Percentiles rank a stretch among this genome's conserved stretches.
These are phyloP conservation scores for Melospiza melodia DNA, from an alignment of 2,113 vertebrate genomes.

Conservation along the genomic window DNA sequence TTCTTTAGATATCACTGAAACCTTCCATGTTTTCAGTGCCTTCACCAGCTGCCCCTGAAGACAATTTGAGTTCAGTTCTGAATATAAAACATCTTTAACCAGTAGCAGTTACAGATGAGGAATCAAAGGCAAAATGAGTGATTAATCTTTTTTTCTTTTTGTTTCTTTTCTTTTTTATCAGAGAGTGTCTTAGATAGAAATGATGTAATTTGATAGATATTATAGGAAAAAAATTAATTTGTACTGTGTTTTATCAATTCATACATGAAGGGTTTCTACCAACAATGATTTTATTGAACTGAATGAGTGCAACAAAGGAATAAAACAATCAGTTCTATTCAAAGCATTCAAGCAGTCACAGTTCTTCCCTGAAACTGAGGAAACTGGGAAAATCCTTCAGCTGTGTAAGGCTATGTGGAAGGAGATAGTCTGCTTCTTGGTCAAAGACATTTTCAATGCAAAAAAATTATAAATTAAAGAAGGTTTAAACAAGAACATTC, in stretches of 20 bases:
- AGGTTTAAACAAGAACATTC: background rate
- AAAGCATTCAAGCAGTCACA: background rate
- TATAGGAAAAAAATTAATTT: background rate
- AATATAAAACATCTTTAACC: background rate
- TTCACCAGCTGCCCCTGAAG: background rate
- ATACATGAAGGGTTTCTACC: background rate
- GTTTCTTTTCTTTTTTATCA: background rate
- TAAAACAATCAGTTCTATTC: background rate
- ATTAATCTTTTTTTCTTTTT: background rate
- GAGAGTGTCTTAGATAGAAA: background rate
- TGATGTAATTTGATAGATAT: background rate
- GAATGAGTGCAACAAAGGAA: background rate
- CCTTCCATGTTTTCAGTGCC: accelerated
- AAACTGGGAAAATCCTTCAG: background rate
- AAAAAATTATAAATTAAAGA: background rate
- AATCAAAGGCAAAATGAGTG: background rate
- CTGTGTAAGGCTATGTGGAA: background rate
- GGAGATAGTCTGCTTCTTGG: background rate
- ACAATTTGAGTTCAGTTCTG: background rate
- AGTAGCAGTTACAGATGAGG: background rate
- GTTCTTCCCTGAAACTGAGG: background rate
- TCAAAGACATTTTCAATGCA: background rate
- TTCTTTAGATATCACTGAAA: background rate
- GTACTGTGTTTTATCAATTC: background rate
- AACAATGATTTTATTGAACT: background rate